Base-by-base conservation (phyloP, 2,797 vertebrate species). In the Poecile montanus region DNA sequence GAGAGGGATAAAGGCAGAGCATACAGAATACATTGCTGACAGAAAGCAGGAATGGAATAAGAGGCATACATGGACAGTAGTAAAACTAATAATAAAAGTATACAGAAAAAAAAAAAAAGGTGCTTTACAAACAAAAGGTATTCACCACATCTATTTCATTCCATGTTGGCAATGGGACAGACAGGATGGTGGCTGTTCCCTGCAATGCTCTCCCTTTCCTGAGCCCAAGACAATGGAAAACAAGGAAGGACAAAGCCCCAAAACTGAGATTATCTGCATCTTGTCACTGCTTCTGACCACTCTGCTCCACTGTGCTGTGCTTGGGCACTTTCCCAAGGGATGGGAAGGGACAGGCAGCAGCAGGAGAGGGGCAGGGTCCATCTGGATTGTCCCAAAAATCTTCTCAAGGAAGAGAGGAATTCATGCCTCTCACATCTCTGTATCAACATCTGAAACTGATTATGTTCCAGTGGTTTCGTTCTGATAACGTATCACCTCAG, bases 311-410 rank as follows among this genome's bases (percentile, higher is more conserved):
- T 21, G 5, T 32, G 14, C 36, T 44, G 32, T 47, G 45, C 32
- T 38, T 0, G 0, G 27, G 12, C 14, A 6, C 8, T 44, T 60
- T 51, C 54, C 53, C 1, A 0, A n/a, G 22, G n/a, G 22, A 23
- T 51, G 27, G 54, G 27, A 51, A 13, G 18, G 62, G n/a, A 38
- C 22, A 67, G 32, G 18, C 22, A 67, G 40, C 40, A 68, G 40
- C n/a, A 53, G 13, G 27, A 75, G 12, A 85, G 19, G 38, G 15
- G 4, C 38, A 60, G 29, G 9, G n/a, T 38, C 54, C 1, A 0
- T 51, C 18, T 23, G 45, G 15, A 45, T 75, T 45, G 18, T 67
- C 18, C n/a, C 6, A 7, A 29, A 13, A 38, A 8, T 4, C 3
- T 61, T 11, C 29, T 61, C 2, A 0, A 38, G 29, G 20, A 47